Conservation (phyloP, 2,113 vertebrate species). For the Lampris incognitus region DNA sequence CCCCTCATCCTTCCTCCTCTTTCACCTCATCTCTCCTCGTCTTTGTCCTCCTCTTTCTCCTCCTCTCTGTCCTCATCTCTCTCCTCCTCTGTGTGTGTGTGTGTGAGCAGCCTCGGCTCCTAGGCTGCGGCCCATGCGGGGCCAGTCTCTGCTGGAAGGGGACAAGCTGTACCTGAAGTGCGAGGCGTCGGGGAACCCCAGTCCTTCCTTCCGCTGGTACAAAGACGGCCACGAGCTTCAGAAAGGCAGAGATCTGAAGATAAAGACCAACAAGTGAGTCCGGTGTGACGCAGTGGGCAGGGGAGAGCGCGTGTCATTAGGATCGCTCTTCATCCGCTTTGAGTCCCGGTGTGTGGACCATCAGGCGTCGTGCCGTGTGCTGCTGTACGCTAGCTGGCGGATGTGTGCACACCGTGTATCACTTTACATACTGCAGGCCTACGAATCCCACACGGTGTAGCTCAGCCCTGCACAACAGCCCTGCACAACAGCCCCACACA, state of each 20-base stretch:
- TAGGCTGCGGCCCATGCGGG: slow-evolving; percentile 91
- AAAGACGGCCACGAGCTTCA: slow-evolving; percentile 96
- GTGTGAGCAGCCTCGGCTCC: slow-evolving; percentile 85
- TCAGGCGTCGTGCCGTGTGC: no score
- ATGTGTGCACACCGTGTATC: no score
- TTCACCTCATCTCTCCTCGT: slow-evolving; percentile 10
- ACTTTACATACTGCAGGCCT: no score
- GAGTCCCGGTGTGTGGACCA: no score
- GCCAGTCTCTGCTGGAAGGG: slow-evolving; percentile 89
- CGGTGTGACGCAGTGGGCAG: neutral
- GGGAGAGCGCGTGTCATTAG: no score
- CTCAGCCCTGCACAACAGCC: no score
- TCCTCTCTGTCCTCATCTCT: neutral
- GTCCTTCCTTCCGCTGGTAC: slow-evolving; percentile 95
- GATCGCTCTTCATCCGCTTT: no score
- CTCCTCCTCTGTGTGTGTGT: slow-evolving; percentile 19
- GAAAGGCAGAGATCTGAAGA: slow-evolving; percentile 93
- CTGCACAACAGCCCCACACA: no score
- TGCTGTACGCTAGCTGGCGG: no score
- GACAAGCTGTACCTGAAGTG: slow-evolving; percentile 95
- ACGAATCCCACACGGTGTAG: no score
- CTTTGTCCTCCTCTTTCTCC: neutral
- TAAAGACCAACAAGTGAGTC: slow-evolving; percentile 97
- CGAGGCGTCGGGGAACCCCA: slow-evolving; percentile 92
- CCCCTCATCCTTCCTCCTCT: neutral